Base-by-base conservation (phyloP, 2,113 vertebrate genomes). In the Gallinago undulata region DNA sequence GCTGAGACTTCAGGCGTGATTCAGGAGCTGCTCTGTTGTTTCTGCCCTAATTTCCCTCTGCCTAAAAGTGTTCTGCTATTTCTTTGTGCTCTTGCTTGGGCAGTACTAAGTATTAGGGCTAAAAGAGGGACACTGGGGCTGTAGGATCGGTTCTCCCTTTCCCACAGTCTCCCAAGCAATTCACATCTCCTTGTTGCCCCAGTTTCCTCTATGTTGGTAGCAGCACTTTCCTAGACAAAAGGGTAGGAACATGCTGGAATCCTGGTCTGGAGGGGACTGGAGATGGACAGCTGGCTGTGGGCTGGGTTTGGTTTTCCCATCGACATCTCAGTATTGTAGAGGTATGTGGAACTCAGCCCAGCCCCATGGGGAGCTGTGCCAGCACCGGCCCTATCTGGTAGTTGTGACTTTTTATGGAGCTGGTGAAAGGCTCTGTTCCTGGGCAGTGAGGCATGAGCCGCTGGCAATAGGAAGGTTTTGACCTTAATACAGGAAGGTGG, bases 331-430 rank as follows among this genome's bases (percentile, higher is more conserved):
- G 55, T 73, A 35, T 64, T 77, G 57, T 41, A 39, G 48, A 60
- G 43, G 21, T 89, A 73, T 89, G 91, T 93, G 91, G 81, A 96
- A 45, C 86, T 50, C 25, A 72, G 89, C 84, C 84, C 87, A 95
- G 57, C 53, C 57, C 48, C 3, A 0, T 60, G 43, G 22, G 2
- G 27, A 94, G 6, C 73, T 0, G 13, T 75, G 93, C 91, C 95
- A 96, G 80, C n/a, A 7, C 35, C 22, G 37, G 43, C 27, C 56
- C 35, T 53, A 0, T 92, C 87, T 91, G 30, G 66, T 56, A 87
- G 47, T 35, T 78, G 19, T 78, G 93, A 82, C 91, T 95, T 96
- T 92, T 91, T 82, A 91, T 87, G 81, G 91, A 82, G 81, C 55
- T 86, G 89, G 50, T 62, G 68, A 89, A 62, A 62, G 47, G 59